A percentile compares a stretch with the other conserved stretches of the same genome.
Evolutionary conservation across 1,140 invertebrate species (phyloP).

Genomic region (Mylabris phalerata): DNA sequence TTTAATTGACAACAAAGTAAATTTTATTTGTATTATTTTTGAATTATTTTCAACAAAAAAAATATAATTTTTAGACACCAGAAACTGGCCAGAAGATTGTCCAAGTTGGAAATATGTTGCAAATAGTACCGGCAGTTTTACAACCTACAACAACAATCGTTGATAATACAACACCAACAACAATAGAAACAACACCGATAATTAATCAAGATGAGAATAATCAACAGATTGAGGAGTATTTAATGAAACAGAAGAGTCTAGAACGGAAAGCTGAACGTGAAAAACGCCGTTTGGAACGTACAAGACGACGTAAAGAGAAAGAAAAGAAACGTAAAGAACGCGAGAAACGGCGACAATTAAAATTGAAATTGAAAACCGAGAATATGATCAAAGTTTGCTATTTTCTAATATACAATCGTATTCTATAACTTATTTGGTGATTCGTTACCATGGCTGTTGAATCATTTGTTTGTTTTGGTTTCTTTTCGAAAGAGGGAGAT

Average conservation of each 20-base stretch:
- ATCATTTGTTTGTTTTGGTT: too few relatives aligned
- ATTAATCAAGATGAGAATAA: neutral
- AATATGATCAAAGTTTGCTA: conserved; percentile 41
- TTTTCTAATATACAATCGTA: neutral
- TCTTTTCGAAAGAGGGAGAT: neutral
- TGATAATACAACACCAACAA: neutral
- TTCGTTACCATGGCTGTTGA: neutral
- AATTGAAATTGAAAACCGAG: conserved; percentile 38
- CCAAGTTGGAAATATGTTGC: conserved; percentile 52
- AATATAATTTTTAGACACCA: too few relatives aligned
- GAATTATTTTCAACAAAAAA: too few relatives aligned
- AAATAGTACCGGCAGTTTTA: conserved; percentile 45
- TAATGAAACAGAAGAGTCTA: conserved; percentile 26
- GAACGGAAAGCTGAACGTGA: conserved; percentile 35
- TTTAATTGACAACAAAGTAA: neutral
- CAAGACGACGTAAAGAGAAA: conserved; percentile 37
- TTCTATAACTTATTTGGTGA: neutral
- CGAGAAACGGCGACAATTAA: conserved; percentile 35
- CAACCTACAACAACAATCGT: conserved; percentile 1
- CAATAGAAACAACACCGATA: conserved; percentile 1
- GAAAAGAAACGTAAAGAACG: conserved; percentile 38
- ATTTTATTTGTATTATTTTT: too few relatives aligned
- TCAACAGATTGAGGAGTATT: conserved; percentile 25
- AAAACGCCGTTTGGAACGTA: conserved; percentile 33
- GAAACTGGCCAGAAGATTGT: conserved; percentile 29